Evolutionary conservation across 2,888 invertebrate species (phyloP), one percentile per base, ranked within the genome.

Genomic region (Epirrhoe tristata): DNA sequence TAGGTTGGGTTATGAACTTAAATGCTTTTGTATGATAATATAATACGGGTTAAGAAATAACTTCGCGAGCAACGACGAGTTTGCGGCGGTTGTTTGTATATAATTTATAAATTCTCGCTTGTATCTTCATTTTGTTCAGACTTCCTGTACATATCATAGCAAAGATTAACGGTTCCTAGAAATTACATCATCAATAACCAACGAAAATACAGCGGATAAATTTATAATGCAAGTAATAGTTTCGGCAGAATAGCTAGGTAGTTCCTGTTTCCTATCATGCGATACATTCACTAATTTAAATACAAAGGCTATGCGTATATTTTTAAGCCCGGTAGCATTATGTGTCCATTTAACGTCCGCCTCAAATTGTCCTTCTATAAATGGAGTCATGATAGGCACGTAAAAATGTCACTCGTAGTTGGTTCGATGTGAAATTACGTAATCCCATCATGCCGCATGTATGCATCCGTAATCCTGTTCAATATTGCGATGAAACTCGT

Each of bases 261-360:
- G 86, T 89, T 90, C 90, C 90, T 84, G 87, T 87, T 89, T 90
- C 88, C 90, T 85, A 81, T 79, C 80, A 78, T 71, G 69, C 74
- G 70, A 74, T 65, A 79, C 79, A 79, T 78, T 83, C 75, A 79
- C 81, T 84, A 63, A 89, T 90, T 90, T 88, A 81, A 87, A 90
- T 90, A 86, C 90, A 90, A 89, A 86, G 84, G 77, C 72, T 71
- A 72, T 66, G 70, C 75, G 60, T 72, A 75, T 69, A 64, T 72
- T 69, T 78, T 16, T 34, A 80, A 79, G 67, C 80, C 83, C 83
- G 81, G 84, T 83, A 82, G 82, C 76, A 59, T 68, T 69, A 53
- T 69, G 74, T 72, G 74, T 66, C 75, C 66, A 67, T 69, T 66
- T 72, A 69, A 75, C 77, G 76, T 81, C 78, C 78, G 78, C 68